Evolutionary conservation across 2,888 invertebrate genomes (phyloP), one percentile per base, ranked within the genome.

Genomic region (Panopea generosa): DNA sequence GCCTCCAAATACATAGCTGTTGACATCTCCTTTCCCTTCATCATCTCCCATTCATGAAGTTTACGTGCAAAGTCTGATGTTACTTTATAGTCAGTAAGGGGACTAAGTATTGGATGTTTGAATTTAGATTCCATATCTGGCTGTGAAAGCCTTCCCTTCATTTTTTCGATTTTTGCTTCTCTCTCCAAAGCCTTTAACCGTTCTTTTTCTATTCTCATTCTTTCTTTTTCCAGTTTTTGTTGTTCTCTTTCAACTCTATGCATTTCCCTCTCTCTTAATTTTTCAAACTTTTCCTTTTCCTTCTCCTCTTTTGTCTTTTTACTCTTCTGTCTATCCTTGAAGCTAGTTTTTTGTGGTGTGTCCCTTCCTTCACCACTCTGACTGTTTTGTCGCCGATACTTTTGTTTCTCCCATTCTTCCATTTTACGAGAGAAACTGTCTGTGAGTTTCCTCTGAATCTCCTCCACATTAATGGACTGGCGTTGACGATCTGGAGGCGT

Each of bases 31-130:
- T 82, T 63, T 14, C 87, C 87, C 72, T 87, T 18, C 87, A 87
- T 76, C 29, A 86, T 96, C 70, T 91, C 91, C 97, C 97, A 98
- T 91, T 97, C 97, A 91, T 97, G 97, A 0, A 98, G 94, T 89
- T 97, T 97, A 27, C 96, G 95, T 0, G 97, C 97, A 92, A 98
- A 98, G 84, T 97, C 97, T 52, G 96, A 95, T 0, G 97, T 97
- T 84, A 97, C 97, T 4, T 95, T 89, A 50, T 88, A 87, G 56
- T 88, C 87, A 20, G 85, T 86, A 26, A 89, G 72, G 1, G 88
- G 88, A 72, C 87, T 84, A 0, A 87, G 72, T 96, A 94, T 96
- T 95, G 89, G 97, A 97, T 90, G 96, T 95, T 85, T 85, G 91
- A 96, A 96, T 67, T 96, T 95, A 0, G 97, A 96, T 0, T 95